Evolutionary conservation across 2,797 vertebrate genomes (phyloP).

Genomic region (Syncerus caffer): DNA sequence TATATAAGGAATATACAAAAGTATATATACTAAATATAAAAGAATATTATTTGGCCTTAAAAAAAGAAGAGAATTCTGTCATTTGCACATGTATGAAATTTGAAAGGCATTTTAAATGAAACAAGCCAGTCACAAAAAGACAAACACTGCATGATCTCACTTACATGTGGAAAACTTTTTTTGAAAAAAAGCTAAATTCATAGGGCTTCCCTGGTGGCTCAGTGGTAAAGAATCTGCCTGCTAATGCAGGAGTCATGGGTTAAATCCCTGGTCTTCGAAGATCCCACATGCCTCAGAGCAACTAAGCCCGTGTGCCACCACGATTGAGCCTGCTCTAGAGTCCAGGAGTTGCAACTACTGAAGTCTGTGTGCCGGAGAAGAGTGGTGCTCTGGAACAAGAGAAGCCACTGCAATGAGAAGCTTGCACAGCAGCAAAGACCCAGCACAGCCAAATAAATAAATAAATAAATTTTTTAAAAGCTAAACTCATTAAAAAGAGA

Average conservation of each 20-base stretch:
- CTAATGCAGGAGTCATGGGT: not conserved
- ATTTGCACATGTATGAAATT: not conserved
- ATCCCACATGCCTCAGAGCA: not conserved
- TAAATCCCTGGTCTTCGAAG: too few species aligned
- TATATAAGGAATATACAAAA: not conserved
- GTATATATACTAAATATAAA: not conserved
- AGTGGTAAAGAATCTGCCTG: not conserved
- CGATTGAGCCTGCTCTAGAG: not conserved
- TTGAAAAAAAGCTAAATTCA: not conserved
- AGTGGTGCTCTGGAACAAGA: not conserved
- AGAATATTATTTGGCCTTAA: not conserved
- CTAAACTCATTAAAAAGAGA: not conserved
- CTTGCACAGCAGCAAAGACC: not conserved
- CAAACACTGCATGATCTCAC: not conserved
- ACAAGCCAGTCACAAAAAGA: not conserved
- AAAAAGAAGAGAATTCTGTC: not conserved
- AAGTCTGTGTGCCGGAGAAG: accelerated
- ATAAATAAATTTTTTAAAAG: not conserved
- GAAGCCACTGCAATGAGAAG: not conserved
- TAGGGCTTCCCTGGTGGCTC: not conserved
- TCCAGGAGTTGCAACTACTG: not conserved
- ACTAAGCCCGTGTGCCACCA: not conserved
- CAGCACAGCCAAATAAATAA: not conserved
- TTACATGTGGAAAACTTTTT: not conserved
- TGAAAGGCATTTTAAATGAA: not conserved